Conservation (phyloP, 2,888 invertebrate species). For the Neuroscelio doddi region DNA sequence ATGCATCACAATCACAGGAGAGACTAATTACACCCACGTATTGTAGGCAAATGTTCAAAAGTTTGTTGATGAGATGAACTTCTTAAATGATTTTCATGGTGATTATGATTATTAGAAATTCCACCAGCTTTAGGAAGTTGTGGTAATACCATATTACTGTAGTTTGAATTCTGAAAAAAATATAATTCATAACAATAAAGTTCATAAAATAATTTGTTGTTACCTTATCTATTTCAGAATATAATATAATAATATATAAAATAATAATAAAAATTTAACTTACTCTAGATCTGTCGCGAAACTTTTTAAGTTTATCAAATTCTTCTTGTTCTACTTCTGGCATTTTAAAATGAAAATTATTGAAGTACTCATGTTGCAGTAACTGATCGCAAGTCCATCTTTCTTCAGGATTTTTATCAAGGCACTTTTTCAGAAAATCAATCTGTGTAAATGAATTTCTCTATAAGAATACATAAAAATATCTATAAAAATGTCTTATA, state of each 20-base stretch:
- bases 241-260: too few species aligned
- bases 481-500: not conserved
- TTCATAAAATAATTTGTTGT: too few species aligned
- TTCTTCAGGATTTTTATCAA: slow-evolving; percentile 94
- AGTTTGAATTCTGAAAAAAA: slow-evolving; percentile 72
- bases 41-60: slow-evolving; percentile 83
- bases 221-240: slow-evolving; percentile 8
- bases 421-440: slow-evolving; percentile 83
- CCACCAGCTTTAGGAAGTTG: slow-evolving; percentile 77
- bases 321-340: slow-evolving; percentile 82
- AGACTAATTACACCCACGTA: slow-evolving; percentile 74
- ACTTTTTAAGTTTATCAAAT: slow-evolving; percentile 75
- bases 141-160: slow-evolving; percentile 78
- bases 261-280: too few species aligned
- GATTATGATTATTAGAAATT: slow-evolving; percentile 71
- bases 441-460: slow-evolving; percentile 50
- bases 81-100: slow-evolving; percentile 62
- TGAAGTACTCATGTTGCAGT: slow-evolving; percentile 92
- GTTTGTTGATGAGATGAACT: slow-evolving; percentile 71
- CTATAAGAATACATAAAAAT: slow-evolving; percentile 2
- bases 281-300: slow-evolving; percentile 79
- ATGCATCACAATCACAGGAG: slow-evolving; percentile 54
- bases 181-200: too few species aligned
- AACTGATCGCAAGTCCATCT: slow-evolving; percentile 95
- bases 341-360: slow-evolving; percentile 87